These are phyloP conservation scores for Phymanthus crucifer DNA, from an alignment of 92 coral and sea anemone genomes.

Conservation along the genomic window DNA sequence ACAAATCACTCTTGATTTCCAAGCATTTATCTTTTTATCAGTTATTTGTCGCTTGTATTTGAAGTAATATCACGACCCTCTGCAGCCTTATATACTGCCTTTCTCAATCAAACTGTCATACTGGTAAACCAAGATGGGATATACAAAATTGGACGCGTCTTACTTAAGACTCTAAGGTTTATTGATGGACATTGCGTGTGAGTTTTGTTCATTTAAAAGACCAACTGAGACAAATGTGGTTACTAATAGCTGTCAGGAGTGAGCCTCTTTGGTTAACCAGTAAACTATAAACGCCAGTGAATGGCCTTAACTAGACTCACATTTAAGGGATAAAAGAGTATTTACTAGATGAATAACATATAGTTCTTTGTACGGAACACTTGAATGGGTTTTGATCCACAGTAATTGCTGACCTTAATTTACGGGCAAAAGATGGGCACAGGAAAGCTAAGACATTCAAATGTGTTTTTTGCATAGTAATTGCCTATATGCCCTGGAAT, in stretches of 20 bases:
- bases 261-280: constrained; percentile 1
- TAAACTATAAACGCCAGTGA: background rate
- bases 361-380: background rate
- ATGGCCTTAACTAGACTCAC: background rate
- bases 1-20: background rate
- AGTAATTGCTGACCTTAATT: too few relatives aligned
- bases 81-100: background rate
- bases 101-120: background rate
- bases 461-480: background rate
- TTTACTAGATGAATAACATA: background rate
- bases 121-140: constrained; percentile 3
- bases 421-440: too few relatives aligned
- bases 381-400: background rate
- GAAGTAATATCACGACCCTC: background rate
- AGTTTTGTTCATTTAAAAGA: background rate
- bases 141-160: background rate
- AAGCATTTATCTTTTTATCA: background rate
- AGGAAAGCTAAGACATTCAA: too few relatives aligned
- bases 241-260: background rate
- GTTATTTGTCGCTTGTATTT: background rate
- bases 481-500: too few relatives aligned
- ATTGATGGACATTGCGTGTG: background rate
- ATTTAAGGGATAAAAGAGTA: background rate
- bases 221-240: background rate
- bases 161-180: background rate